Conservation (phyloP, 2,888 invertebrate genomes). For the Chrysolina americana region DNA sequence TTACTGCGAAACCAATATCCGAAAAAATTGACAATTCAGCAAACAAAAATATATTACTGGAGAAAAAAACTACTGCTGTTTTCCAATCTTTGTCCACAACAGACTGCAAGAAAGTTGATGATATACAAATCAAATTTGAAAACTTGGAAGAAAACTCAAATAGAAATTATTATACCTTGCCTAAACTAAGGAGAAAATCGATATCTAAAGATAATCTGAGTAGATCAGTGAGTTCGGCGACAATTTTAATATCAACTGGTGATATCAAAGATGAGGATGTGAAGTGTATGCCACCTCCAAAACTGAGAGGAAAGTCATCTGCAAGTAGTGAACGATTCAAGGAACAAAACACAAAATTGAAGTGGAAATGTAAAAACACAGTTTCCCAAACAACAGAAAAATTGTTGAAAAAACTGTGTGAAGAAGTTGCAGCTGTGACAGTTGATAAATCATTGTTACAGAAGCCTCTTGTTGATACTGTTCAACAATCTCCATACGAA, state of each 20-base stretch:
- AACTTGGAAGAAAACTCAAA: not conserved
- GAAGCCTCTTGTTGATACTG: not conserved
- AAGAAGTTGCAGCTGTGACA: not conserved
- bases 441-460: too few relatives aligned
- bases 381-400: constrained; percentile 26
- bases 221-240: not conserved
- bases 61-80: not conserved
- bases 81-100: not conserved
- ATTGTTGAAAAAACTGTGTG: constrained; percentile 24
- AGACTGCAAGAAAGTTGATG: not conserved
- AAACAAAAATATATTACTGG: not conserved
- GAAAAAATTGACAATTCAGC: not conserved
- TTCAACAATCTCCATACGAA: not conserved
- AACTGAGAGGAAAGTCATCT: constrained; percentile 15
- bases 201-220: constrained; percentile 15
- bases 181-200: constrained; percentile 20
- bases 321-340: constrained; percentile 2
- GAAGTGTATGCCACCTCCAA: constrained; percentile 8
- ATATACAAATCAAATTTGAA: not conserved
- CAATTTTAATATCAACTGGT: not conserved
- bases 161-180: constrained; percentile 12
- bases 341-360: constrained; percentile 1
- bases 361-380: constrained; percentile 27
- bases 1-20: not conserved
- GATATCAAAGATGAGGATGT: not conserved